Conservation (phyloP, 2,888 invertebrate species). For the Trissonchulus latispiculum region DNA sequence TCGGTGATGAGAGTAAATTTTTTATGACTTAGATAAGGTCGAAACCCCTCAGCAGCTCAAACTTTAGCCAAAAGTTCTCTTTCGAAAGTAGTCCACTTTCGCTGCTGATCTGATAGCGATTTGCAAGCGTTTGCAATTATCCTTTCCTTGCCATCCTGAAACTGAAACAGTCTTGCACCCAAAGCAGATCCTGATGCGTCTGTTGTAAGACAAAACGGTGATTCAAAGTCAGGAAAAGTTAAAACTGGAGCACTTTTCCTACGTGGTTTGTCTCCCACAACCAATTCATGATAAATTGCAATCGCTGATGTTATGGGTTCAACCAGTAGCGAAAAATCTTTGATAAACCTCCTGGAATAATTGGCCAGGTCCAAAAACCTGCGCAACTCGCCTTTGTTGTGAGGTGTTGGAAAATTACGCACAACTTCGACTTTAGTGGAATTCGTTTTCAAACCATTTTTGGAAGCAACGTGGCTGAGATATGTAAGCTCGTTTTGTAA, state of each 20-base stretch:
- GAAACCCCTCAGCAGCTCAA: conserved; percentile 25
- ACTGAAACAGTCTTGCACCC: neutral
- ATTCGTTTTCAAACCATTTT: neutral
- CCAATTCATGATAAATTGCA: conserved; percentile 1
- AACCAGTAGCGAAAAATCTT: neutral
- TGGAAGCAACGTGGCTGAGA: neutral
- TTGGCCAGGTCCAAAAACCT: neutral
- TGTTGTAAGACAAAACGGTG: conserved; percentile 5
- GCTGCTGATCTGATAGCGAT: conserved; percentile 17
- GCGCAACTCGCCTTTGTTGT: neutral
- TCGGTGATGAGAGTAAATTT: conserved; percentile 14
- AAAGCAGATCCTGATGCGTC: conserved; percentile 9
- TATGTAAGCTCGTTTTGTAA: neutral
- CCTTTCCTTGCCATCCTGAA: neutral
- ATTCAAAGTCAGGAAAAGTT: conserved; percentile 13
- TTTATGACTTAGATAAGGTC: neutral
- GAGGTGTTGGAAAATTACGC: neutral
- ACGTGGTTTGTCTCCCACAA: neutral
- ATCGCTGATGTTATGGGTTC: neutral
- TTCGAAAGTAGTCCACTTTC: conserved; percentile 25
- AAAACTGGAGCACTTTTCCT: neutral
- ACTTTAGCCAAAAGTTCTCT: conserved; percentile 25
- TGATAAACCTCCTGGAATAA: conserved; percentile 6
- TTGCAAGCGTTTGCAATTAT: conserved; percentile 23
- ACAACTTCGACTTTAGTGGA: neutral